Conservation (phyloP, 2,113 vertebrate genomes). For the Steatornis caripensis region DNA sequence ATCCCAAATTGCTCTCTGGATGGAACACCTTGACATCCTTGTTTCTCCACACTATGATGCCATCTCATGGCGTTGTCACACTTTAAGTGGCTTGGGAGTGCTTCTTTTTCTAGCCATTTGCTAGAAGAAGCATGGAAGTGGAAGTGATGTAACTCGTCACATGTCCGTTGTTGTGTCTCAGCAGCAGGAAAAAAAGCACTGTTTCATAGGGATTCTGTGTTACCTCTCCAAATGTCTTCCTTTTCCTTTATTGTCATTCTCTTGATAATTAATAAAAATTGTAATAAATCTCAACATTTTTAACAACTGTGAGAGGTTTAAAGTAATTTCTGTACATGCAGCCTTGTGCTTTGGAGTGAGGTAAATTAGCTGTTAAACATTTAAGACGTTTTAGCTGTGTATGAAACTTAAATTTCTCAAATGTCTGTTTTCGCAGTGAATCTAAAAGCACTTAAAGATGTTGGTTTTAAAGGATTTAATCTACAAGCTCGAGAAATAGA, state of each 20-base stretch:
- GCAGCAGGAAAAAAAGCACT: background rate
- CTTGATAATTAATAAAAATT: background rate
- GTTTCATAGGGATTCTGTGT: background rate
- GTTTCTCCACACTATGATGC: background rate
- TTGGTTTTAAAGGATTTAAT: slow-evolving; percentile 57
- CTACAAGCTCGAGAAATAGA: slow-evolving; percentile 64
- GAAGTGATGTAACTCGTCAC: background rate
- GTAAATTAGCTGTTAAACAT: background rate
- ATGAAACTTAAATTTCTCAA: background rate
- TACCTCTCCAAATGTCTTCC: background rate
- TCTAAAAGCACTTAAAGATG: slow-evolving; percentile 26
- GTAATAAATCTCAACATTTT: background rate
- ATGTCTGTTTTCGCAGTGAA: slow-evolving; percentile 32
- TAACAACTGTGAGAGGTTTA: background rate
- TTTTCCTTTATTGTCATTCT: background rate
- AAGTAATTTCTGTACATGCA: background rate
- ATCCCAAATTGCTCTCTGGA: background rate
- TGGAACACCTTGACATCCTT: background rate
- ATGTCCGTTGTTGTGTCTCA: background rate
- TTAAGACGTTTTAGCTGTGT: background rate
- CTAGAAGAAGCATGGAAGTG: background rate
- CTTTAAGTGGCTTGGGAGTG: background rate
- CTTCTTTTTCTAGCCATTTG: background rate
- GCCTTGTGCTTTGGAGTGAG: background rate
- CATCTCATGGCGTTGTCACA: background rate